Evolutionary conservation across 2,888 invertebrate genomes (phyloP).

Genomic region (Oscheius sp.): DNA sequence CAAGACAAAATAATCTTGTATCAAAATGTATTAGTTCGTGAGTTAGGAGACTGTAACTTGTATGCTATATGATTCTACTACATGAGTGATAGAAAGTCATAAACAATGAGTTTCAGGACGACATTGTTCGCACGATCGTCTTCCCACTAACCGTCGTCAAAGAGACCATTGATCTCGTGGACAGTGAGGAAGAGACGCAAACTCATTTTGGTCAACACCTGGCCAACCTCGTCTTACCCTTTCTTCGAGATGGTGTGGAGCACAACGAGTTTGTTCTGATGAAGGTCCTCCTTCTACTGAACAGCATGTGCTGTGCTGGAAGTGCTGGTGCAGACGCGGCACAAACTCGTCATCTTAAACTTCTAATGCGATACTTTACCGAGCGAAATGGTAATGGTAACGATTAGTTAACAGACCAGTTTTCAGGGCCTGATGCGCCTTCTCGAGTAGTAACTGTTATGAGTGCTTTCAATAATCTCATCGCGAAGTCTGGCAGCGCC

Average conservation of each 20-base stretch:
- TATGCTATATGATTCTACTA: too few relatives aligned
- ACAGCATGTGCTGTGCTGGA: not conserved
- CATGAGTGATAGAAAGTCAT: too few relatives aligned
- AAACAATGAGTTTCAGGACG: slow-evolving; percentile 18
- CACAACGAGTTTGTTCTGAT: slow-evolving; percentile 27
- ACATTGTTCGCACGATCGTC: not conserved
- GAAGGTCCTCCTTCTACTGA: slow-evolving; percentile 30
- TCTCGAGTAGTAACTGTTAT: slow-evolving; percentile 5
- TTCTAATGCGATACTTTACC: not conserved
- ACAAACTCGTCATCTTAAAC: not conserved
- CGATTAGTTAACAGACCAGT: too few relatives aligned
- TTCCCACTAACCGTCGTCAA: slow-evolving; percentile 29
- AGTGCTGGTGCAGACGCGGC: not conserved
- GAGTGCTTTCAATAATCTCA: slow-evolving; percentile 11
- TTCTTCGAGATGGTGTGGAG: slow-evolving; percentile 14
- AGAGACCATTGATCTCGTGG: slow-evolving; percentile 2
- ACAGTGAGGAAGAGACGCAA: slow-evolving; percentile 8
- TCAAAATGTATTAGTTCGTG: too few relatives aligned
- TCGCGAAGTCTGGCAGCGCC: not conserved
- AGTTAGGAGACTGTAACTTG: too few relatives aligned
- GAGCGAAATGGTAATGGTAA: not conserved
- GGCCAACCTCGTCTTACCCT: slow-evolving; percentile 20
- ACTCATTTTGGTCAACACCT: not conserved
- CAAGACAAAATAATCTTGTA: too few relatives aligned
- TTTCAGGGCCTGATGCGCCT: slow-evolving; percentile 9